Evolutionary conservation across 2,797 vertebrate genomes (phyloP), one percentile per base, ranked within the genome.

Genomic region (Geotrypetes seraphini): DNA sequence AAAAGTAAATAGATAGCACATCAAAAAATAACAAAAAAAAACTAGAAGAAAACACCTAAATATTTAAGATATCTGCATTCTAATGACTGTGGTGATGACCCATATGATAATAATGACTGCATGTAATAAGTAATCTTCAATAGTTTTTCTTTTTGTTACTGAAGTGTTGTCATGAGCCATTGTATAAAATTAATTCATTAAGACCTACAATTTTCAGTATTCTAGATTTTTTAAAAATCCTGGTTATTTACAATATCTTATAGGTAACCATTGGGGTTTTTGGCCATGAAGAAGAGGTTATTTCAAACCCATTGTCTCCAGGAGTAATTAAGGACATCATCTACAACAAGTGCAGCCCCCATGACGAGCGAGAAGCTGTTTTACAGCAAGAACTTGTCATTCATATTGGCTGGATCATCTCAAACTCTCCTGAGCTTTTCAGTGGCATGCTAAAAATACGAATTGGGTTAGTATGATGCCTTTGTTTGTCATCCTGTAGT

Each of bases 311-410:
- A 1, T 74, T 99, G 56, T 98, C 95, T 20, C 96, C 96, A 1
- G 82, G 73, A 26, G 90, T 91, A 53, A 99, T 99, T 73, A 91
- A 96, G 66, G 82, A 87, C 60, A 94, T 99, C 36, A 86, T 99
- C 64, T 99, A 96, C 67, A 81, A 80, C 50, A 91, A 87, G 60
- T 96, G 91, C 59, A 71, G 69, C 14, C 77, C 82, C 5, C 74
- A 77, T 1, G 84, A 89, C 8, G 89, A 95, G 66, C 74, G 87
- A 8, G 95, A 96, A 57, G 92, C 95, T 0, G 95, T 95, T 37
- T 77, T 98, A 22, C 92, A 99, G 65, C 93, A 99, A 59, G 95
- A 99, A 36, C 86, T 99, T 39, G 92, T 99, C 73, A 98, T 99
- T 62, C 95, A 96, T 10, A 88, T 98, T 22, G 96, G 96, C 46